These are phyloP conservation scores for Hycleus cichorii DNA, from an alignment of 1,140 invertebrate species.

Conservation along the genomic window DNA sequence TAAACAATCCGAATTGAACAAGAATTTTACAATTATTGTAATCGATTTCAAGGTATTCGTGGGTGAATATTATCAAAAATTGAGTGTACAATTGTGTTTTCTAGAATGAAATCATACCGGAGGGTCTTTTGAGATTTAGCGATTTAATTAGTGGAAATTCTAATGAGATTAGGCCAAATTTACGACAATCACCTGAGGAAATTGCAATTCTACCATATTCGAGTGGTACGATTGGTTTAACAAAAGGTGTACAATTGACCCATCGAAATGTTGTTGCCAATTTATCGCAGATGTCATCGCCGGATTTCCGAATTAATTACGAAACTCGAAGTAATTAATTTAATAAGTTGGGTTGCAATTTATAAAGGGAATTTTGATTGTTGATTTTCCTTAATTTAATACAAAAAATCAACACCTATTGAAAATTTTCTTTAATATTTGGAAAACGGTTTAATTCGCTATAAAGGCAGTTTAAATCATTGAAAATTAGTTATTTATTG, in stretches of 20 bases:
- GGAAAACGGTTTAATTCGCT: too few relatives aligned
- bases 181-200: slow-evolving; percentile 36
- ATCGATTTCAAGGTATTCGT: background rate
- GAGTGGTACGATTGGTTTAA: slow-evolving; percentile 78
- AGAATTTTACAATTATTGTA: background rate
- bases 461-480: too few relatives aligned
- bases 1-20: background rate
- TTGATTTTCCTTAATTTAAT: too few relatives aligned
- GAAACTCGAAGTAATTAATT: slow-evolving; percentile 16
- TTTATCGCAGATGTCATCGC: slow-evolving; percentile 37
- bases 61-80: too few relatives aligned
- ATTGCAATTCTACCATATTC: slow-evolving; percentile 55
- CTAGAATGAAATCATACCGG: background rate
- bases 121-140: background rate
- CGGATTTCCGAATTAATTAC: slow-evolving; percentile 13
- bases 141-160: background rate
- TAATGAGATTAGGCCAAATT: background rate
- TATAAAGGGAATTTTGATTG: background rate
- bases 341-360: background rate
- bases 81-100: too few relatives aligned
- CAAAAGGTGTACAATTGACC: slow-evolving; percentile 77
- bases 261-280: slow-evolving; percentile 55
- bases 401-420: too few relatives aligned
- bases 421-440: too few relatives aligned
- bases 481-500: too few relatives aligned